A percentile compares a stretch with the other conserved stretches of the same genome.
Conservation (phyloP, 1,140 invertebrate species). For the Oedothorax gibbosus region DNA sequence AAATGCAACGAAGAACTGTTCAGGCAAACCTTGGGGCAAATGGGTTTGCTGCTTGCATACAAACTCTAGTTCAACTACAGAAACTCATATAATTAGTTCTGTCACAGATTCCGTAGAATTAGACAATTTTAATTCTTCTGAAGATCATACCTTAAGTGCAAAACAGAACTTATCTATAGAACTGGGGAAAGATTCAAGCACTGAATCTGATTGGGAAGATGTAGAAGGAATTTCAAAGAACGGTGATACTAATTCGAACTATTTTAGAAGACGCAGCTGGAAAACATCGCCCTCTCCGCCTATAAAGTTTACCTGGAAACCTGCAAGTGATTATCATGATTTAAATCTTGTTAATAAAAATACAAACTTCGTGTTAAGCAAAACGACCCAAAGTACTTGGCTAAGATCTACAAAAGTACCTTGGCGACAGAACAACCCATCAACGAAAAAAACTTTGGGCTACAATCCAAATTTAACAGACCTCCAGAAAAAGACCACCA, state of each 20-base stretch:
- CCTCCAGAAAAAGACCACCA: not conserved
- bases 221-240: not conserved
- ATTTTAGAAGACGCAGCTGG: too few species aligned
- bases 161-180: not conserved
- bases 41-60: slow-evolving; percentile 11
- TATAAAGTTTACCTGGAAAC: too few species aligned
- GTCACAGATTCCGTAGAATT: not conserved
- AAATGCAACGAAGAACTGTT: not conserved
- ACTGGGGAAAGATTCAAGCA: not conserved
- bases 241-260: not conserved
- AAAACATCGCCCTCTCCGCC: too few species aligned
- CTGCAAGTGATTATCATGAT: too few species aligned
- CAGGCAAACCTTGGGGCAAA: not conserved
- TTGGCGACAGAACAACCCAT: not conserved
- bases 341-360: too few species aligned
- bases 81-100: not conserved
- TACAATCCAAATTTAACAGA: not conserved
- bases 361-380: not conserved
- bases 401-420: not conserved
- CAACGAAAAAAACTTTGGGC: not conserved
- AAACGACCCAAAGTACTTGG: not conserved
- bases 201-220: not conserved
- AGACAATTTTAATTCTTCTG: not conserved
- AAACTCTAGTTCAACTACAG: too few species aligned
- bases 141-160: not conserved